A percentile compares a stretch with the other conserved stretches of the same genome.
phyloP scores from a whole-genome alignment of 2,797 vertebrate genomes.

The Myotis myotis region DNA sequence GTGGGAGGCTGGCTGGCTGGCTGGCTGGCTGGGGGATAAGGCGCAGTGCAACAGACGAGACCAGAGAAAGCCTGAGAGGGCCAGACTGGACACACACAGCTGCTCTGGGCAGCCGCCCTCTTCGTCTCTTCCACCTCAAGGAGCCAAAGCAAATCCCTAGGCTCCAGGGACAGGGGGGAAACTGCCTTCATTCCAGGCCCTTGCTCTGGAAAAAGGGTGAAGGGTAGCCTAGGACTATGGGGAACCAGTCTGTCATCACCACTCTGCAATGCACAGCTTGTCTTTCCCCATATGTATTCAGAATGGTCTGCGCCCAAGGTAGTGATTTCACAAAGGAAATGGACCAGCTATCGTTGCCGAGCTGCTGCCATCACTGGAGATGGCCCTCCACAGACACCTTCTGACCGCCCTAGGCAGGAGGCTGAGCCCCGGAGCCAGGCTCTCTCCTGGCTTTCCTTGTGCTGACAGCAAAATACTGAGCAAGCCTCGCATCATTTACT shows the following conservation, averaged over 20 bases:
- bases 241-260: not conserved
- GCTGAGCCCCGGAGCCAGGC: not conserved
- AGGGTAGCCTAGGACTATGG: not conserved
- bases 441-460: not conserved
- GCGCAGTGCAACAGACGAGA: slow-evolving; percentile 35
- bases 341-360: not conserved
- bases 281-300: slow-evolving; percentile 14
- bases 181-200: slow-evolving; percentile 23
- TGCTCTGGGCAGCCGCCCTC: not conserved
- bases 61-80: not conserved
- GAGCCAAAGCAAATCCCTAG: slow-evolving; percentile 19
- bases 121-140: slow-evolving; percentile 24
- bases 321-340: not conserved
- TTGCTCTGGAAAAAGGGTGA: slow-evolving; percentile 13
- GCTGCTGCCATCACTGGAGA: not conserved
- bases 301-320: not conserved
- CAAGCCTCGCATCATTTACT: not conserved
- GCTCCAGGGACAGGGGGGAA: not conserved
- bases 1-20: not conserved
- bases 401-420: not conserved
- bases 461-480: not conserved
- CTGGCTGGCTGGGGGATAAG: slow-evolving; percentile 61
- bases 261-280: not conserved
- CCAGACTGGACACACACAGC: not conserved
- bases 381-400: not conserved